These are phyloP conservation scores for Tetrax tetrax DNA, from an alignment of 2,113 vertebrate genomes.

Conservation along the genomic window DNA sequence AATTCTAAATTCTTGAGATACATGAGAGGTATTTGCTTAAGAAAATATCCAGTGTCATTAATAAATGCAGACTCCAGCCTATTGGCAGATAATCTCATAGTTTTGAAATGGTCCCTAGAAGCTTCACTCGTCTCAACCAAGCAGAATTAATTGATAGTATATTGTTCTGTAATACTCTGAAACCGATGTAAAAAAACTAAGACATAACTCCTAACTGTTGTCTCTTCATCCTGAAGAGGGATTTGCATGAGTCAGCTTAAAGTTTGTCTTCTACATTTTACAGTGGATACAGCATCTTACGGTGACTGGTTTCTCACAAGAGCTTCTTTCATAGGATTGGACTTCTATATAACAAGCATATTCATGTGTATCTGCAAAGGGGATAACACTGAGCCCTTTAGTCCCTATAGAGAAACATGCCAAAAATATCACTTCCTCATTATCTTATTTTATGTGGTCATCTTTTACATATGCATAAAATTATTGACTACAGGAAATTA, in stretches of 20 bases:
- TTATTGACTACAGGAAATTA: background rate
- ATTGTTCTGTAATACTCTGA: background rate
- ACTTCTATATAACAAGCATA: background rate
- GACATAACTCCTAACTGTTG: background rate
- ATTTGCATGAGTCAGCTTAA: background rate
- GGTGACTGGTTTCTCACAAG: background rate
- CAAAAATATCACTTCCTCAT: background rate
- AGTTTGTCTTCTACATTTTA: background rate
- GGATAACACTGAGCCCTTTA: background rate
- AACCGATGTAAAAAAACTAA: background rate
- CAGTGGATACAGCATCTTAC: background rate
- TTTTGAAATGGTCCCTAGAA: background rate
- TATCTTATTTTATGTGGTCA: background rate
- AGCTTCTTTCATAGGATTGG: background rate
- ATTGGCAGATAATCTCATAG: background rate
- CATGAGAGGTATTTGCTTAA: background rate
- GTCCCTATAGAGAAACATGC: background rate
- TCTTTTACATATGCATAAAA: background rate
- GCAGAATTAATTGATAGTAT: background rate
- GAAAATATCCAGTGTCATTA: background rate
- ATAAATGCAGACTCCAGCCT: background rate
- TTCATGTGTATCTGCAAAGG: background rate
- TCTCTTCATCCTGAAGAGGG: background rate
- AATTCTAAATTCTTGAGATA: background rate
- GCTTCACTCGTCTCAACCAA: background rate